Conservation (phyloP, 2,113 vertebrate genomes). For the Tragulus kanchil region DNA sequence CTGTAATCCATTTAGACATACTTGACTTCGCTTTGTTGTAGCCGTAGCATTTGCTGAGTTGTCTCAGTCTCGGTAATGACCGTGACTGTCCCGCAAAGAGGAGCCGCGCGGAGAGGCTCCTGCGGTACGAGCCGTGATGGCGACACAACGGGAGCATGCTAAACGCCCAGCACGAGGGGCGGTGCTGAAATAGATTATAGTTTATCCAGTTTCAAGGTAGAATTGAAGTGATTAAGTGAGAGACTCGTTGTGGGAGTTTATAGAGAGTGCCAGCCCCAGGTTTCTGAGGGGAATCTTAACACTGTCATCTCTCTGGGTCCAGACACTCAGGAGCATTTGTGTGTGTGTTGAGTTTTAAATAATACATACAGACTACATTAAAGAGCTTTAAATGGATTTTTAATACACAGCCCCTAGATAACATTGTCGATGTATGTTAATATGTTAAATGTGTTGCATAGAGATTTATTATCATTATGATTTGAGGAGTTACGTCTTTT, state of each 20-base stretch:
- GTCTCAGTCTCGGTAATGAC: background rate
- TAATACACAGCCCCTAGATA: background rate
- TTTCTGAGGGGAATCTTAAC: conserved; percentile 44
- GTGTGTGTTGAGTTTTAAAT: background rate
- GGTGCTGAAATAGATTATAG: conserved; percentile 5
- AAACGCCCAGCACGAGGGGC: background rate
- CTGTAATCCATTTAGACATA: background rate
- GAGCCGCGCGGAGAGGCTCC: background rate
- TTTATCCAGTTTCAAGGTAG: conserved; percentile 18
- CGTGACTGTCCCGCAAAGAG: background rate
- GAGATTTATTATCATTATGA: conserved; percentile 6
- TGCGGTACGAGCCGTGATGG: background rate
- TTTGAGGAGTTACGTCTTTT: conserved; percentile 23
- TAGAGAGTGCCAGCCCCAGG: background rate
- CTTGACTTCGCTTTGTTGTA: conserved; percentile 8
- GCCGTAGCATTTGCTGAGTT: conserved; percentile 11
- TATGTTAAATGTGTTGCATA: background rate
- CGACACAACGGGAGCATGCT: conserved; percentile 9
- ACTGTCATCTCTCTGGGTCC: background rate
- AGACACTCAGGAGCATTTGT: background rate
- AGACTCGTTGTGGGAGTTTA: conserved; percentile 5
- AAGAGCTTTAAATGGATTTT: background rate
- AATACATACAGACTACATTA: background rate
- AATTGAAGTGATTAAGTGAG: conserved; percentile 16
- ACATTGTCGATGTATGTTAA: background rate